Base-by-base conservation (phyloP, 2,113 vertebrate genomes). In the Bucco capensis region DNA sequence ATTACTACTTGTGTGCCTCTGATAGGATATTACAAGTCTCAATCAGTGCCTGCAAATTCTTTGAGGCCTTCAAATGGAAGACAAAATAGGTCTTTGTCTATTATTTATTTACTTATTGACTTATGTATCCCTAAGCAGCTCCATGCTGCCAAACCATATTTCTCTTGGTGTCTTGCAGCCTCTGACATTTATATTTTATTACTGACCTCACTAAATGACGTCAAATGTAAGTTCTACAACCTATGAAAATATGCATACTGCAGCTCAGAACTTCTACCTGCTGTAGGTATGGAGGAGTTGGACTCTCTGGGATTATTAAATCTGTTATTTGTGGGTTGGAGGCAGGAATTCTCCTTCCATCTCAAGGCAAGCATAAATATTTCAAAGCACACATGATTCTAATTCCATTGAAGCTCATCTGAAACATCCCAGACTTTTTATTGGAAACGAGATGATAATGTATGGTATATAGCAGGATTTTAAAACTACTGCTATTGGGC, bases 71-170 rank as follows among this genome's bases (percentile, higher is more conserved):
- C 89, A 95, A 72, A 92, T 92, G 93, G 89, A 94, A 93, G 93
- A 93, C 69, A 94, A 90, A 95, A 85, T 50, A 89, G 86, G 89
- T 90, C 86, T 86, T 94, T 87, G 94, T 94, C 93, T 94, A 96
- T 96, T 94, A 95, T 96, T 96, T 96, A 95, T 95, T 96, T 95
- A 92, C 73, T 94, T 95, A 95, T 94, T 88, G 89, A 94, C 93
- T 94, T 91, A 95, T 96, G 94, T 93, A 87, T 92, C 92, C 91
- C 90, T 96, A 83, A 93, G 96, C 94, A 97, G 93, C 92, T 94
- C 88, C 88, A 74, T 78, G 85, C 92, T 95, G 90, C 93, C 75
- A 78, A 90, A 83, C 58, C 30, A 18, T 80, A 92, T 93, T 76
- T 92, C 90, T 96, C 86, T 58, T 54, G 88, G 53, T 94, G 51